Evolutionary conservation across 2,888 invertebrate genomes (phyloP).

Genomic region (Panzeria rudis): DNA sequence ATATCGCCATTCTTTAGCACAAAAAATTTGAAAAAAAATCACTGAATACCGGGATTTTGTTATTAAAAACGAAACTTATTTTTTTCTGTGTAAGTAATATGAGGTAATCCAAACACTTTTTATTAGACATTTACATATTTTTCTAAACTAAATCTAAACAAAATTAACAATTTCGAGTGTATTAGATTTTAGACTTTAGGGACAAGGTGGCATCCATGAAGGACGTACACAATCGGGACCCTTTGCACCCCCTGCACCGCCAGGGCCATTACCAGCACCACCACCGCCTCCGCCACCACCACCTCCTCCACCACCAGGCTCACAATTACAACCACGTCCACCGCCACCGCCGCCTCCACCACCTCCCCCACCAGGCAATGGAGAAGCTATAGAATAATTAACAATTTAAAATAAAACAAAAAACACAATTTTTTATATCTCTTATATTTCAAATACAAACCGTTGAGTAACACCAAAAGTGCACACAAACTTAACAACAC

Average conservation of each 20-base stretch:
- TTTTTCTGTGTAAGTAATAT: too few relatives aligned
- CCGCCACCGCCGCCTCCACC: slow-evolving; percentile 74
- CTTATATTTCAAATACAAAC: slow-evolving; percentile 5
- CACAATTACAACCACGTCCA: slow-evolving; percentile 74
- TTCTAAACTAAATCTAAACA: too few relatives aligned
- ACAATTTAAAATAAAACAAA: not conserved
- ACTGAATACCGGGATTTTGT: too few relatives aligned
- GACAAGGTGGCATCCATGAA: slow-evolving; percentile 73
- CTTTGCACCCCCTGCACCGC: slow-evolving; percentile 55
- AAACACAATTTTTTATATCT: too few relatives aligned
- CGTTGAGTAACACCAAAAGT: slow-evolving; percentile 32
- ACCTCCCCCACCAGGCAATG: slow-evolving; percentile 72
- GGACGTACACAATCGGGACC: slow-evolving; percentile 73
- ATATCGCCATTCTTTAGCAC: too few relatives aligned
- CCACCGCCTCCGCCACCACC: slow-evolving; percentile 74
- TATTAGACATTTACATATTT: too few relatives aligned
- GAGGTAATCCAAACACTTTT: too few relatives aligned
- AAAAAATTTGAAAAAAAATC: too few relatives aligned
- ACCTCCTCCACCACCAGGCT: slow-evolving; percentile 73
- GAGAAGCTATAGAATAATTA: slow-evolving; percentile 53
- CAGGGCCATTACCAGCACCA: slow-evolving; percentile 72
- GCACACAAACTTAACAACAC: slow-evolving; percentile 18
- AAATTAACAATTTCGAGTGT: not conserved
- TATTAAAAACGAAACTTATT: too few relatives aligned
- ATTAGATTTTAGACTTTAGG: slow-evolving; percentile 70